These are phyloP conservation scores for Sapajus apella DNA, from an alignment of 2,113 vertebrate species.

Conservation along the genomic window DNA sequence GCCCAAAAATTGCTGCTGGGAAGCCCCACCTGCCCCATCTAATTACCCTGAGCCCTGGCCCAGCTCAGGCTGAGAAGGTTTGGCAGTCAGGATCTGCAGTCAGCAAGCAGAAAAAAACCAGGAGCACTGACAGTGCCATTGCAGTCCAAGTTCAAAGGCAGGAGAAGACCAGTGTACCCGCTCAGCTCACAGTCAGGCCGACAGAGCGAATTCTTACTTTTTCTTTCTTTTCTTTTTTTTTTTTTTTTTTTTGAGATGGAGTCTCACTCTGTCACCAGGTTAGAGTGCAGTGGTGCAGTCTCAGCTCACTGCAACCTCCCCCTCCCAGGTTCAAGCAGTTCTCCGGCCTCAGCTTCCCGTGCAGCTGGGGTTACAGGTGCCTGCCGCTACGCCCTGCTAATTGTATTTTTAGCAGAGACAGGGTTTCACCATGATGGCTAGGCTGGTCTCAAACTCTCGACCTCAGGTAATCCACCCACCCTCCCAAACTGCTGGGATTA, in stretches of 20 bases:
- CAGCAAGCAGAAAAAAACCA: neutral
- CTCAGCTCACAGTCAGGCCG: neutral
- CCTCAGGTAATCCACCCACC: no score
- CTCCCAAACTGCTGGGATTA: no score
- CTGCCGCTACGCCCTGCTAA: neutral
- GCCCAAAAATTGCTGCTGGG: neutral
- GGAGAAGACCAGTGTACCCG: neutral
- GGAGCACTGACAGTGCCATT: fast-evolving
- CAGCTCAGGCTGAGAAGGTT: neutral
- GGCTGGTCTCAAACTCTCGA: neutral
- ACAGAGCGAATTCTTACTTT: neutral
- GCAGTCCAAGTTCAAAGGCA: neutral
- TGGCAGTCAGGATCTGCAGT: neutral
- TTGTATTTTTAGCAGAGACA: neutral
- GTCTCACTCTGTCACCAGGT: neutral
- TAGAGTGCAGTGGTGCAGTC: neutral
- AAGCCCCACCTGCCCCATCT: neutral
- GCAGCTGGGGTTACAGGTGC: neutral
- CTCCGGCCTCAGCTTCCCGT: neutral
- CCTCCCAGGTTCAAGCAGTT: neutral
- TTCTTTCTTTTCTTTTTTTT: no score
- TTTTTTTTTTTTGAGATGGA: no score
- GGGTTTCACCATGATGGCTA: no score
- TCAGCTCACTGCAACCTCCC: neutral
- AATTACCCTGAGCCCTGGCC: no score